Evolutionary conservation across 2,113 vertebrate species (phyloP).

Genomic region (Synchiropus splendidus): DNA sequence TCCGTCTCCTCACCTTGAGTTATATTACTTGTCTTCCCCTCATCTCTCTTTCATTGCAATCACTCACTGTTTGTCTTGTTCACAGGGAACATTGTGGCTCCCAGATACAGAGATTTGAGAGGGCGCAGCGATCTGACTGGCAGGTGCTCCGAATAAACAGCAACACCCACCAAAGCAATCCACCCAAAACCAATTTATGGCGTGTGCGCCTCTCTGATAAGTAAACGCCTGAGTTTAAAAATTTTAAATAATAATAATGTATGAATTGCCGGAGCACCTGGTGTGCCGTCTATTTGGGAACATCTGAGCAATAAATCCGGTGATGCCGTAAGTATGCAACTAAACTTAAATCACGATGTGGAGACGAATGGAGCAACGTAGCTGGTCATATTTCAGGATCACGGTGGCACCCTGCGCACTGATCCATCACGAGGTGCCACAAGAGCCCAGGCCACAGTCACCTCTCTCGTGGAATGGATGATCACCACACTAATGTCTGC

Average conservation of each 20-base stretch:
- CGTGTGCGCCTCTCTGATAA: conserved; percentile 50
- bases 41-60: conserved; percentile 26
- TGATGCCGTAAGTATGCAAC: conserved; percentile 28
- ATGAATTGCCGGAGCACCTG: conserved; percentile 45
- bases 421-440: conserved; percentile 48
- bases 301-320: conserved; percentile 40
- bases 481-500: conserved; percentile 3
- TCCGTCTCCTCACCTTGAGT: neutral
- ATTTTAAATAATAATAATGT: conserved; percentile 52
- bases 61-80: conserved; percentile 44
- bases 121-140: conserved; percentile 39
- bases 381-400: conserved; percentile 34
- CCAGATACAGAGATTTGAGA: conserved; percentile 47
- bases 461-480: conserved; percentile 15
- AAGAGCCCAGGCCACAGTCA: conserved; percentile 20
- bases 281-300: conserved; percentile 25
- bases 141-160: conserved; percentile 57
- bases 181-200: conserved; percentile 53
- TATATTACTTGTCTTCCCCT: conserved; percentile 17
- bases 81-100: conserved; percentile 46
- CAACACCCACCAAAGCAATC: conserved; percentile 9
- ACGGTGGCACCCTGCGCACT: conserved; percentile 40
- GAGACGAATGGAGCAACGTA: conserved; percentile 32
- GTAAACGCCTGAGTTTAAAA: conserved; percentile 44
- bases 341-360: conserved; percentile 53